A percentile compares a stretch with the other conserved stretches of the same genome.
Evolutionary conservation across 1,140 invertebrate genomes (phyloP).

Genomic region (Sinella curviseta): DNA sequence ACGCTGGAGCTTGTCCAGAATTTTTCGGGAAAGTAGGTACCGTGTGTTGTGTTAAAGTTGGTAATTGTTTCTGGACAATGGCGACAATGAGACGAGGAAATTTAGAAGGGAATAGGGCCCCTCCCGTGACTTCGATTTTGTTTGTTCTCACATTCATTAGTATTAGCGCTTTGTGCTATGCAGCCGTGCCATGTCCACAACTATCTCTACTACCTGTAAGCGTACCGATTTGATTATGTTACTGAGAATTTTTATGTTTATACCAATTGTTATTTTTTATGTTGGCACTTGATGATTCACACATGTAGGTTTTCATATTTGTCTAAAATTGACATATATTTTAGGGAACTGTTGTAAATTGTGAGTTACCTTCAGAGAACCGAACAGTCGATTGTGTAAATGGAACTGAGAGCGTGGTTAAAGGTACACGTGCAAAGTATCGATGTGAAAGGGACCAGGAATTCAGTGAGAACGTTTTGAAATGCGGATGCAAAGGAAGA

Average conservation of each 20-base stretch:
- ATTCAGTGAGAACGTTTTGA: neutral
- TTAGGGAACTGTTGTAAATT: neutral
- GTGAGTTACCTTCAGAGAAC: slow-evolving; percentile 3
- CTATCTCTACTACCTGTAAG: neutral
- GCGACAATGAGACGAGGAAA: no score
- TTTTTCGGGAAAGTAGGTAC: no score
- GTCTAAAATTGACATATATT: neutral
- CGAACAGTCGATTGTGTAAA: neutral
- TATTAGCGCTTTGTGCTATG: neutral
- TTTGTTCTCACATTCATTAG: neutral
- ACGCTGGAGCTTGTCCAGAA: no score
- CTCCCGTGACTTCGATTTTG: neutral
- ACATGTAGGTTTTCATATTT: no score
- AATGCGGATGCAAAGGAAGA: neutral
- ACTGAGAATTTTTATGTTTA: no score
- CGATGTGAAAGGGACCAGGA: neutral
- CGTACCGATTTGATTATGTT: neutral
- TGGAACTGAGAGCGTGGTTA: neutral
- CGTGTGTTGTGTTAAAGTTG: no score
- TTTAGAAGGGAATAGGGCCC: no score
- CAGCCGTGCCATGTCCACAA: neutral
- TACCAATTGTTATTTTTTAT: no score
- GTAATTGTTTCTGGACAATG: no score
- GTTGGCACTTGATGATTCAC: no score
- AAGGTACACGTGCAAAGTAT: neutral